Base-by-base conservation (phyloP, 2,888 invertebrate species). In the Drosophila borealis region DNA sequence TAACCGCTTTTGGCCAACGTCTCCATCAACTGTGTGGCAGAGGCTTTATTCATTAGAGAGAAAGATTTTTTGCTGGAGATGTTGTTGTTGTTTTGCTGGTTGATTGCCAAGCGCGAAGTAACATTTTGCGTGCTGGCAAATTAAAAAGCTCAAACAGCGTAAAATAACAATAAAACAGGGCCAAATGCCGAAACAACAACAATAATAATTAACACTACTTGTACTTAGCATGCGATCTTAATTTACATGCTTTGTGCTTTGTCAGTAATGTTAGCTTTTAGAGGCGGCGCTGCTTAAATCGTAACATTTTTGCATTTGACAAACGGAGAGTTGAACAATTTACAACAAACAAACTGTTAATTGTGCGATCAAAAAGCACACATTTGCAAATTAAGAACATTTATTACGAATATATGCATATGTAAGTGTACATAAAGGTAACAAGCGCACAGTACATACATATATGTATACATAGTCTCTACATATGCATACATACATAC, bases 1-100 rank as follows among this genome's bases (percentile, higher is more conserved):
- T 57, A 74, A 72, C 61, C 65, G 73, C 78, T 70, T 82, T 76
- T 63, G 63, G 64, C 48, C 54, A 61, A 53, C 55, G 57, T 48
- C 54, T 50, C 53, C 42, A 50, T 60, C 42, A 39, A 25, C 36
- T 60, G 8, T 29, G 29, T 8, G 29, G 9, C 39, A 17, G 17
- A 0, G 34, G 17, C 11, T 54, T 37, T 37, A 39, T 41, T 62
- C 34, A 73, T 63, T 73, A 59, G 46, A 57, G 29, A 46, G 14
- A 63, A 34, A 29, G 8, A 19, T 33, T 19, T 33, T 11, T 44
- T 42, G 17, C 41, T 41, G 41, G 13, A 13, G 3, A 4, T 14
- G n/a, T 17, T 33, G 29, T 36, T 62, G 36, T 50, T 45, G 37
- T 21, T 67, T 25, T 39, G 9, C 14, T 41, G n/a, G n/a, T 56